Evolutionary conservation across 2,797 vertebrate genomes (phyloP).

Genomic region (Scolopax bukidnonensis): DNA sequence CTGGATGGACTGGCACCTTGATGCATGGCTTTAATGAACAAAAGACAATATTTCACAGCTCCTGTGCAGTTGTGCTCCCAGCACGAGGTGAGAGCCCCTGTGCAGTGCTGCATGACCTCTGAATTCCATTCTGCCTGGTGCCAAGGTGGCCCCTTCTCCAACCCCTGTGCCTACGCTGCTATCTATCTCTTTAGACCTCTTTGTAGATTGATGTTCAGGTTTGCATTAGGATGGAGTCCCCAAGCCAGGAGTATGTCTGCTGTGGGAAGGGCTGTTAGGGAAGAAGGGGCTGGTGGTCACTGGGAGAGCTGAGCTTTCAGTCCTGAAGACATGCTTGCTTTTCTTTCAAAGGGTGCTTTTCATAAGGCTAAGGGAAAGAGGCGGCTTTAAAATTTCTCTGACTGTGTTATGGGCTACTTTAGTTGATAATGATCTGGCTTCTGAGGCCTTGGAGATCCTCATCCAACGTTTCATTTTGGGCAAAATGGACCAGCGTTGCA

Average conservation of each 20-base stretch:
- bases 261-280: background rate
- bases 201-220: background rate
- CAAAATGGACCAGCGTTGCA: constrained; percentile 75
- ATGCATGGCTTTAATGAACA: constrained; percentile 58
- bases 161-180: constrained; percentile 29
- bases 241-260: background rate
- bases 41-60: constrained; percentile 6
- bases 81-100: background rate
- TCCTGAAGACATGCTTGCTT: background rate
- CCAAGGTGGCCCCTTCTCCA: constrained; percentile 9
- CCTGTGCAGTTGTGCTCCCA: constrained; percentile 39
- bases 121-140: constrained; percentile 40
- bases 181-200: constrained; percentile 58
- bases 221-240: background rate
- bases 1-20: background rate
- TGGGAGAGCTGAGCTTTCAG: background rate
- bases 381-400: constrained; percentile 35
- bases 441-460: constrained; percentile 22
- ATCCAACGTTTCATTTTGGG: constrained; percentile 25
- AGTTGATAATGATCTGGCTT: constrained; percentile 8
- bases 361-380: constrained; percentile 15
- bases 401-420: constrained; percentile 20
- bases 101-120: background rate
- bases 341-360: constrained; percentile 56
- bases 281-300: constrained; percentile 10